Base-by-base conservation (phyloP, 2,888 invertebrate genomes). In the Megamerina dolium region DNA sequence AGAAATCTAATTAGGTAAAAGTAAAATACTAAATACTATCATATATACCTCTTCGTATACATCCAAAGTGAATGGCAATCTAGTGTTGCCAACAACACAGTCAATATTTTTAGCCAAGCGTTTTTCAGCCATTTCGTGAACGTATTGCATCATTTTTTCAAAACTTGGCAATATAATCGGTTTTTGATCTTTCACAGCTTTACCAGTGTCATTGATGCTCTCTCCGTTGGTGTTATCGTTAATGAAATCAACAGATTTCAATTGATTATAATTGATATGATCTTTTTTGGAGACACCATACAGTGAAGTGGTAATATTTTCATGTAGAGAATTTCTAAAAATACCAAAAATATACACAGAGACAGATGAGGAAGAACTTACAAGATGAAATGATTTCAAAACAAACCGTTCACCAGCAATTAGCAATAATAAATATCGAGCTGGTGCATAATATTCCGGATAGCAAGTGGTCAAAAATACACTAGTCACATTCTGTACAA, bases 361-460 rank as follows among this genome's bases (percentile, higher is more conserved):
- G 37, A 32, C 5, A 35, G 9, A 26, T 14, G 10, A 36, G 19
- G 14, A 12, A 21, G 20, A 5, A 3, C 3, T 17, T 27, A n/a
- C n/a, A n/a, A n/a, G n/a, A n/a, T n/a, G n/a, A n/a, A n/a, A n/a
- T n/a, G n/a, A n/a, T n/a, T n/a, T n/a, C n/a, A n/a, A n/a, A n/a
- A n/a, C n/a, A n/a, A 68, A 88, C 87, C 76, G 78, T 64, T 93
- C 92, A 33, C 90, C 91, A 53, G 85, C 85, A 23, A 90, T 89
- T 42, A 90, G 68, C 14, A 94, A 74, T 41, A 94, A 71, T 9
- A 92, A 73, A 64, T 86, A 91, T 59, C 89, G 77, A 0, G 92
- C 86, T 0, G 88, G 85, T 1, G 87, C 81, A 66, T 89, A 87
- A 59, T 86, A 79, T 23, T 80, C 76, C 0, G 89, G 87, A 69